Conservation (phyloP, 2,888 invertebrate species). For the Pyrochroa serraticornis region DNA sequence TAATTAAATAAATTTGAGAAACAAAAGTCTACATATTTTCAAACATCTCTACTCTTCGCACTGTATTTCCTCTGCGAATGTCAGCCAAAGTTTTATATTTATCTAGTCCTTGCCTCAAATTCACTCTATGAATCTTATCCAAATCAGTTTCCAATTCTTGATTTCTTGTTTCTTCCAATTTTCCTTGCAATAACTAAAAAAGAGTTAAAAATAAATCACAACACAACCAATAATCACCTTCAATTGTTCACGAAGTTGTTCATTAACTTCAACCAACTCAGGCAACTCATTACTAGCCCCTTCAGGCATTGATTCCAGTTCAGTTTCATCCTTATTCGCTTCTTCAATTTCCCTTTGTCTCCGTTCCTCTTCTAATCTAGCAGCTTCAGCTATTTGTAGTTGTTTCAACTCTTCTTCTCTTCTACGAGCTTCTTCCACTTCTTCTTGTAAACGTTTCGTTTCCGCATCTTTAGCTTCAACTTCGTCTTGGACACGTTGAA, state of each 20-base stretch:
- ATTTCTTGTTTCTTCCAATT: conserved; percentile 48
- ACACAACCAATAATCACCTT: conserved; percentile 38
- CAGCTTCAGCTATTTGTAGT: conserved; percentile 41
- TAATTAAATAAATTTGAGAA: not conserved
- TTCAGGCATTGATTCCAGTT: conserved; percentile 45
- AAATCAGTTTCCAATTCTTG: conserved; percentile 49
- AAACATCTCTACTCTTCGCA: conserved; percentile 54
- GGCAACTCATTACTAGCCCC: conserved; percentile 48
- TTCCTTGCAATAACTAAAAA: conserved; percentile 49
- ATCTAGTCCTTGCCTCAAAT: conserved; percentile 49
- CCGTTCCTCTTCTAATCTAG: conserved; percentile 34
- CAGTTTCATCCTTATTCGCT: conserved; percentile 20
- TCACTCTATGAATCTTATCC: conserved; percentile 53
- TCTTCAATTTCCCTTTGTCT: conserved; percentile 32
- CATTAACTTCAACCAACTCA: conserved; percentile 49
- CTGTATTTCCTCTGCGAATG: conserved; percentile 55
- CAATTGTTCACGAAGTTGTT: conserved; percentile 50
- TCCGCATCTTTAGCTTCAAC: conserved; percentile 50
- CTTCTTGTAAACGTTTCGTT: conserved; percentile 49
- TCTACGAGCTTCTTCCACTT: conserved; percentile 48
- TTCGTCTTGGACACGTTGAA: conserved; percentile 48
- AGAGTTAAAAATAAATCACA: not conserved
- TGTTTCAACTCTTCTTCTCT: conserved; percentile 44
- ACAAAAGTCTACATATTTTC: conserved; percentile 50
- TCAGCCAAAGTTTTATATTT: conserved; percentile 55